Evolutionary conservation across 2,888 invertebrate genomes (phyloP).

Genomic region (Pedicia rivosa): DNA sequence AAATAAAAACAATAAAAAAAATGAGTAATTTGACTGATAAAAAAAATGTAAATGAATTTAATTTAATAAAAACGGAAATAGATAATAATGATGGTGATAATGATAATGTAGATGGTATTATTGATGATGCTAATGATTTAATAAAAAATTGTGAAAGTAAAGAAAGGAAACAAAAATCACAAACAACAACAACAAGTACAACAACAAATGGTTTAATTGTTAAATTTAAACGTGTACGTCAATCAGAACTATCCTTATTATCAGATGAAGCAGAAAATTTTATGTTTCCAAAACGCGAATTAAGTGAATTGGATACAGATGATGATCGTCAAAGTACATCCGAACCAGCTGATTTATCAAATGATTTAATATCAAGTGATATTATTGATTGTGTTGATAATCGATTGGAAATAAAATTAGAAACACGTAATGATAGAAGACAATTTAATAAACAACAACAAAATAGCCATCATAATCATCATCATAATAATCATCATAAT

Average conservation of each 20-base stretch:
- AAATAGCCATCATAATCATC: neutral
- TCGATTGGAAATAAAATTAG: neutral
- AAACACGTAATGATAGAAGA: conserved; percentile 14
- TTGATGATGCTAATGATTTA: conserved; percentile 18
- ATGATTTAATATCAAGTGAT: conserved; percentile 18
- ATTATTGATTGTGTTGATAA: conserved; percentile 1
- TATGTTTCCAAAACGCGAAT: conserved; percentile 48
- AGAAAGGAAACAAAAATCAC: no score
- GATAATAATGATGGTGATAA: neutral
- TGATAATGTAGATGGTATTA: no score
- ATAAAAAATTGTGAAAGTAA: conserved; percentile 10
- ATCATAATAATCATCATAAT: neutral
- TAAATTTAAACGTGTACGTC: conserved; percentile 56
- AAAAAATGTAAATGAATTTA: conserved; percentile 1
- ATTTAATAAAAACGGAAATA: neutral
- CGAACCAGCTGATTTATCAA: conserved; percentile 22
- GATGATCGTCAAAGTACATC: conserved; percentile 34
- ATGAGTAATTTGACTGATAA: conserved; percentile 9
- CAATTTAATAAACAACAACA: conserved; percentile 11
- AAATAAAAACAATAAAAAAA: conserved; percentile 8
- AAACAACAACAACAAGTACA: conserved; percentile 21
- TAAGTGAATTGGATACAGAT: conserved; percentile 30
- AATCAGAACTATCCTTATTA: conserved; percentile 54
- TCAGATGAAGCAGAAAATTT: conserved; percentile 80
- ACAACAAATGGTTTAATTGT: conserved; percentile 39